These are phyloP conservation scores for Labrus mixtus DNA, from an alignment of 2,113 vertebrate species.

Conservation along the genomic window DNA sequence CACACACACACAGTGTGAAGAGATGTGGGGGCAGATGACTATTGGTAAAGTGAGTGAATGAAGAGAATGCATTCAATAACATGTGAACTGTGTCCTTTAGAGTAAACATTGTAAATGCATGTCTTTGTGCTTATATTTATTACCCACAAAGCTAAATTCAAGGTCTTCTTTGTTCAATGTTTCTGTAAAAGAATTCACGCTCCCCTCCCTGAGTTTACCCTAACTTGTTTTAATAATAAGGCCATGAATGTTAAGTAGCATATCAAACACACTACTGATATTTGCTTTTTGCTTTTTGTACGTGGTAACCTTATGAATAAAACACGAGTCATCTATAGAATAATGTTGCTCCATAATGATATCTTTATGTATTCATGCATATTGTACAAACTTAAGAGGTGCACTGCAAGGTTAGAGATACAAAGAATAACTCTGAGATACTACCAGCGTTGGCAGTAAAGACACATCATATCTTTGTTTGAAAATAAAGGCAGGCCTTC, in stretches of 20 bases:
- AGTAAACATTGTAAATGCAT: neutral
- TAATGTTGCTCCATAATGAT: conserved; percentile 28
- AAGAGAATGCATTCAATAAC: neutral
- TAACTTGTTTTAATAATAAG: conserved; percentile 31
- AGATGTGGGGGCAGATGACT: neutral
- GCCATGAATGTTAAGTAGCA: conserved; percentile 27
- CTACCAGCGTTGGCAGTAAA: neutral
- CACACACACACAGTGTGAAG: neutral
- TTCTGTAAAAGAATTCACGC: neutral
- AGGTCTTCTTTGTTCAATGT: neutral
- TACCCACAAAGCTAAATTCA: neutral
- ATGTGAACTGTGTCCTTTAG: neutral
- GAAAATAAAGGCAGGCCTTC: too few species aligned
- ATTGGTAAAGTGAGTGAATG: conserved; percentile 8
- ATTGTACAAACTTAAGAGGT: conserved; percentile 6
- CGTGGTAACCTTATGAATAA: conserved; percentile 42
- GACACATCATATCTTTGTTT: neutral
- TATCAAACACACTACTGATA: conserved; percentile 30
- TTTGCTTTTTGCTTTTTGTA: conserved; percentile 43
- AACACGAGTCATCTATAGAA: conserved; percentile 47
- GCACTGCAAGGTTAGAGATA: conserved; percentile 15
- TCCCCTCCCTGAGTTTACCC: conserved; percentile 1
- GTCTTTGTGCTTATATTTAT: neutral
- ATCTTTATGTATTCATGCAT: conserved; percentile 33
- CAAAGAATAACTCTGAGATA: neutral